Evolutionary conservation across 2,113 vertebrate species (phyloP).

Genomic region (Puma concolor): DNA sequence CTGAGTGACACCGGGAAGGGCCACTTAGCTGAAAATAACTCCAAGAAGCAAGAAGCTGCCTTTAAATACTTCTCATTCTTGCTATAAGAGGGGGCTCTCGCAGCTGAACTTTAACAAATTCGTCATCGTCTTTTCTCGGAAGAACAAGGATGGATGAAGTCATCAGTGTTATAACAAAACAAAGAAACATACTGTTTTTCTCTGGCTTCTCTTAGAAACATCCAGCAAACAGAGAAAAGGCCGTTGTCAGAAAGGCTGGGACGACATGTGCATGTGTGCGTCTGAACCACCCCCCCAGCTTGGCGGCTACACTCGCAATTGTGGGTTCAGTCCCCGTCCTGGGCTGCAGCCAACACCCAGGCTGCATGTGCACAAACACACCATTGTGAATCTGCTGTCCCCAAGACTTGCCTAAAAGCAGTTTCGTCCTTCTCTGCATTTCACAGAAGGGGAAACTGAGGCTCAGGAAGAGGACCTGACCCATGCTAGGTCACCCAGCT

Average conservation of each 20-base stretch:
- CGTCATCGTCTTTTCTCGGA: constrained; percentile 67
- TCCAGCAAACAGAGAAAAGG: constrained; percentile 22
- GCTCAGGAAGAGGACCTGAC: background rate
- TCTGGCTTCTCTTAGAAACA: constrained; percentile 2
- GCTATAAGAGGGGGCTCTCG: constrained; percentile 39
- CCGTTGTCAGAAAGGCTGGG: background rate
- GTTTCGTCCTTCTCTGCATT: background rate
- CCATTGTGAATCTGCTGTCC: rapidly evolving
- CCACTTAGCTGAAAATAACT: constrained; percentile 17
- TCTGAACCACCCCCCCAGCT: background rate
- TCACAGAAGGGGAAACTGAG: constrained; percentile 25
- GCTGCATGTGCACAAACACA: background rate
- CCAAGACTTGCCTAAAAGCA: background rate
- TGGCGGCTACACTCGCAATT: background rate
- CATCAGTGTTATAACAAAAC: constrained; percentile 39
- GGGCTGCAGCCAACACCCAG: rapidly evolving
- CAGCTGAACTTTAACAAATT: constrained; percentile 57
- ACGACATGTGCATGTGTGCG: background rate
- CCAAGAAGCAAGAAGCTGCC: constrained; percentile 3
- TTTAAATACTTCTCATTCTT: constrained; percentile 40
- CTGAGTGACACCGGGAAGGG: background rate
- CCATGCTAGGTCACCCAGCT: background rate
- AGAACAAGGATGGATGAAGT: constrained; percentile 58
- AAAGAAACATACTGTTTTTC: constrained; percentile 54
- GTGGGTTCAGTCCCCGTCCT: background rate